These are phyloP conservation scores for Chaunax sp. DNA, from an alignment of 2,797 vertebrate genomes.

Conservation along the genomic window DNA sequence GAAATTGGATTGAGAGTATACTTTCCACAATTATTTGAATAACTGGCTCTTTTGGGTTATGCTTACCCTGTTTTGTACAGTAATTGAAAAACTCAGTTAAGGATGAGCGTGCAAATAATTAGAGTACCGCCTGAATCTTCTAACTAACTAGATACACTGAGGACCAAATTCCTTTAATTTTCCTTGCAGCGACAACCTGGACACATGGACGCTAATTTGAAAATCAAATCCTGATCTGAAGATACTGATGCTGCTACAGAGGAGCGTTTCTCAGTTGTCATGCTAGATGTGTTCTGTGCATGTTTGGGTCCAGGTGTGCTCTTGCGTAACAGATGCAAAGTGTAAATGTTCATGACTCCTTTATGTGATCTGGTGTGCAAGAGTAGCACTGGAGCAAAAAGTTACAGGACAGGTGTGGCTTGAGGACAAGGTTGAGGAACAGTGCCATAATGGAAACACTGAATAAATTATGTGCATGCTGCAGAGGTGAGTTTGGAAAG, in stretches of 20 bases:
- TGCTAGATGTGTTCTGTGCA: background rate
- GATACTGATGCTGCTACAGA: background rate
- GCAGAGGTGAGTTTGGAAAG: slow-evolving; percentile 13
- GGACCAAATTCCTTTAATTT: background rate
- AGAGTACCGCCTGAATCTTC: background rate
- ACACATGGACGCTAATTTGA: background rate
- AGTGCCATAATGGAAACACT: background rate
- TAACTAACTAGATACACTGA: background rate
- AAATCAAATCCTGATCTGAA: background rate
- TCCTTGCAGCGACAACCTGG: background rate
- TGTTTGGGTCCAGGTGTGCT: slow-evolving; percentile 6
- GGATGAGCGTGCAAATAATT: background rate
- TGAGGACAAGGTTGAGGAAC: slow-evolving; percentile 8
- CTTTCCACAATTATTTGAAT: slow-evolving; percentile 11
- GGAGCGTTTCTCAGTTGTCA: background rate
- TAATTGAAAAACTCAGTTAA: slow-evolving; percentile 5
- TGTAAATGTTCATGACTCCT: background rate
- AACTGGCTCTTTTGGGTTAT: slow-evolving; percentile 7
- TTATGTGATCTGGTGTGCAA: background rate
- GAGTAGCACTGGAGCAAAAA: slow-evolving; percentile 14
- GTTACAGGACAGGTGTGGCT: slow-evolving; percentile 18
- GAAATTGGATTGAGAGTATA: background rate
- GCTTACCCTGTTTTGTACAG: background rate
- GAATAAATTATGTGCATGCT: slow-evolving; percentile 12
- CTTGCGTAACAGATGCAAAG: background rate